Percentiles rank a stretch among this genome's conserved stretches.
These are phyloP conservation scores for Notothenia coriiceps DNA, from an alignment of 2,113 vertebrate species.

Conservation along the genomic window DNA sequence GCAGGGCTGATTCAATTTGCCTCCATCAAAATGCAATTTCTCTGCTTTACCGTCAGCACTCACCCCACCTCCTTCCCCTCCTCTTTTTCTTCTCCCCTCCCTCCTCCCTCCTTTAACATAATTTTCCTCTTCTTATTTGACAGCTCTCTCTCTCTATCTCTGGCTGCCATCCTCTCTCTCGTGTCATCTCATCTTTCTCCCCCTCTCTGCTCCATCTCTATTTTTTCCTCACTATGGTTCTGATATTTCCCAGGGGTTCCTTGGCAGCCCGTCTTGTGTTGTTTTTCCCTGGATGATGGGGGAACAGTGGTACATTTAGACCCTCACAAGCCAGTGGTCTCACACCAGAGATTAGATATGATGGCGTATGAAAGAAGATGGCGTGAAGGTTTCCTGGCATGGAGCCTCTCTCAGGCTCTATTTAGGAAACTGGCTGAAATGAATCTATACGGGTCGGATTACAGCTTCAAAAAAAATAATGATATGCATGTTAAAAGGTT, in stretches of 20 bases:
- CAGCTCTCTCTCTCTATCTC: slow-evolving; percentile 17
- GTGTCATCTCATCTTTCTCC: slow-evolving; percentile 22
- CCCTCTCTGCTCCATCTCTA: slow-evolving; percentile 26
- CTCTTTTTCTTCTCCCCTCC: not conserved
- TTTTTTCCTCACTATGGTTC: slow-evolving; percentile 11
- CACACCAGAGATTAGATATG: slow-evolving; percentile 20
- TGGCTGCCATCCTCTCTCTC: slow-evolving; percentile 1
- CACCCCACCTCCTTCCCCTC: slow-evolving; percentile 9
- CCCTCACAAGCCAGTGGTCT: not conserved
- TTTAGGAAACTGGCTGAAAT: not conserved
- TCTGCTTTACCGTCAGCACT: slow-evolving; percentile 39
- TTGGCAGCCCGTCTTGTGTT: slow-evolving; percentile 6
- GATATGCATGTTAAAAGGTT: slow-evolving; percentile 11
- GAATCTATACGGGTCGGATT: not conserved
- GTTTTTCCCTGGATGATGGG: slow-evolving; percentile 28
- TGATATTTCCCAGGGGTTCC: slow-evolving; percentile 54
- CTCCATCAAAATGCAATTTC: slow-evolving; percentile 76
- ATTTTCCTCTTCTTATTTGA: slow-evolving; percentile 17
- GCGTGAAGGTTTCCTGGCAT: not conserved
- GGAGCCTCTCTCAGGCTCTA: slow-evolving; percentile 12
- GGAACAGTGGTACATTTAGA: not conserved
- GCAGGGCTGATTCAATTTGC: slow-evolving; percentile 71
- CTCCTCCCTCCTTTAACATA: slow-evolving; percentile 29
- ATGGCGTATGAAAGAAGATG: not conserved
- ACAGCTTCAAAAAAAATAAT: slow-evolving; percentile 13